Conservation (phyloP, 2,888 invertebrate species). For the Nudaria mundana region DNA sequence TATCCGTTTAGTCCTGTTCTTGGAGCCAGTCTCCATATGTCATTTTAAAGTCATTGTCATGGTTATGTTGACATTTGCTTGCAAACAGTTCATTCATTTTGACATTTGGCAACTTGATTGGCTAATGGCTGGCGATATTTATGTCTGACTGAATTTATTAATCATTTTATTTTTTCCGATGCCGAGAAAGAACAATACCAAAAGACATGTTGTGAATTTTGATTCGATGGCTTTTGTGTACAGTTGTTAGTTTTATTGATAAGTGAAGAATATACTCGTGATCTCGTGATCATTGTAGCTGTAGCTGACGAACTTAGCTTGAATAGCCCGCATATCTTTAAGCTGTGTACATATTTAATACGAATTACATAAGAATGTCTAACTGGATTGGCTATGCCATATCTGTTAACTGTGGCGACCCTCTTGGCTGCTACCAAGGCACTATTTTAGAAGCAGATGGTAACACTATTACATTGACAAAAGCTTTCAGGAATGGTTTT, state of each 20-base stretch:
- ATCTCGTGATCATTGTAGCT: neutral
- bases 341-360: conserved; percentile 1
- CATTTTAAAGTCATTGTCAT: too few relatives aligned
- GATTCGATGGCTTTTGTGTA: conserved; percentile 1
- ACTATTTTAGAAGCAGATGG: conserved; percentile 87
- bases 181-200: too few relatives aligned
- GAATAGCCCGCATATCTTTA: too few relatives aligned
- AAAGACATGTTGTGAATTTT: conserved; percentile 5
- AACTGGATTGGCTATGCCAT: conserved; percentile 90
- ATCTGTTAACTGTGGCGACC: conserved; percentile 90
- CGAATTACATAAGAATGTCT: conserved; percentile 58
- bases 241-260: conserved; percentile 7
- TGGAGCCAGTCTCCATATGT: too few relatives aligned
- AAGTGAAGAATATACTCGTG: conserved; percentile 7
- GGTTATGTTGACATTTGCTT: too few relatives aligned
- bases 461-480: conserved; percentile 86
- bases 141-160: too few relatives aligned
- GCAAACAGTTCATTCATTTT: too few relatives aligned
- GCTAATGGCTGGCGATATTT: too few relatives aligned
- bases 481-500: conserved; percentile 91
- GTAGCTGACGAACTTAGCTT: neutral
- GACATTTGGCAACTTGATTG: too few relatives aligned
- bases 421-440: conserved; percentile 90
- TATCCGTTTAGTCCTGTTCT: too few relatives aligned
- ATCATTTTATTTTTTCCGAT: too few relatives aligned